Evolutionary conservation across 2,888 invertebrate genomes (phyloP).

Genomic region (Fragum whitleyi): DNA sequence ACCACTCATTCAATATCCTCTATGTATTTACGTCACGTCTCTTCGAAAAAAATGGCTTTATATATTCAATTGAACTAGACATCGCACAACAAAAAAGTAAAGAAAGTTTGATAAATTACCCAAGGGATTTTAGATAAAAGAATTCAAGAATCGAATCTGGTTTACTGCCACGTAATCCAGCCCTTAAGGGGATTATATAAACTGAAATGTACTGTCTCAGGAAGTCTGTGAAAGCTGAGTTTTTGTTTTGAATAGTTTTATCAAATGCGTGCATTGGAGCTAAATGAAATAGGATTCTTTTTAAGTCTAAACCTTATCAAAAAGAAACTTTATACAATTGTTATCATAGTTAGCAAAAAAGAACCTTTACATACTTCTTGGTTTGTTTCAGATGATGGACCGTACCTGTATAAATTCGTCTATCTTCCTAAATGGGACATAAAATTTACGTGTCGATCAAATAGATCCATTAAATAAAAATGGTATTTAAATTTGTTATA

Average conservation of each 20-base stretch:
- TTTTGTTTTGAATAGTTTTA: background rate
- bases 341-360: too few species aligned
- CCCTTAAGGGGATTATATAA: background rate
- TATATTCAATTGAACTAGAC: background rate
- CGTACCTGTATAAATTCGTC: too few species aligned
- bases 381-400: too few species aligned
- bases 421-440: too few species aligned
- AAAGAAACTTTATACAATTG: too few species aligned
- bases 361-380: too few species aligned
- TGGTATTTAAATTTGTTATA: too few species aligned
- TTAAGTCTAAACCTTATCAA: too few species aligned
- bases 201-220: background rate
- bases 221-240: background rate
- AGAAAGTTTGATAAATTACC: background rate
- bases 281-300: background rate
- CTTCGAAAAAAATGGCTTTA: background rate
- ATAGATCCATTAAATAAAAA: too few species aligned
- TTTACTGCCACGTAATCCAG: background rate
- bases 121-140: background rate
- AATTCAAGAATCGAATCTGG: background rate
- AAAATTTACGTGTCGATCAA: too few species aligned
- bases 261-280: background rate
- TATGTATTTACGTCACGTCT: background rate
- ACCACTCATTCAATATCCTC: too few species aligned
- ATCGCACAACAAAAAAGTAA: background rate